Base-by-base conservation (phyloP, 53 echinoderm and acorn worm species). In the Patiria pectinifera region DNA sequence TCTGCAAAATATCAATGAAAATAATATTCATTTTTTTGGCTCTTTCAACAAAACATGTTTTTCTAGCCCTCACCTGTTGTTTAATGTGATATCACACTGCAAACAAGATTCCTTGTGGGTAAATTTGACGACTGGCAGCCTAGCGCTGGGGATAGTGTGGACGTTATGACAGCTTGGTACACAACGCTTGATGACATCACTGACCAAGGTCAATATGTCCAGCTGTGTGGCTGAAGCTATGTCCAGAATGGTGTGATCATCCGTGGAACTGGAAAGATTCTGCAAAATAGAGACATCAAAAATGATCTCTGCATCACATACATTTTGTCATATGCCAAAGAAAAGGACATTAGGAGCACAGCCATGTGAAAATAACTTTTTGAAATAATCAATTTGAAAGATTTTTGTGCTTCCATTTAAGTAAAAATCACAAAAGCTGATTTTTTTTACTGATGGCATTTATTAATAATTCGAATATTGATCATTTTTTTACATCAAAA, bases 81-180 rank as follows among this genome's bases (percentile, higher is more conserved):
- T 96, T 35, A 97, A 75, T 19, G 95, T 92, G 59, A 97, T 85
- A 75, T 97, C 99, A 83, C 99, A 97, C 35, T 91, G 86, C 11
- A 99, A 87, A 19, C 95, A 92, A 47, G 99, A 99, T 26, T 97
- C 95, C 82, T 93, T 95, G 78, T 99, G 99, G 14, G 92, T 91
- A 72, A 97, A 97, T 78, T 97, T 99, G 53, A 99, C 93, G 60
- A 99, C 96, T 15, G 99, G 99, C 24, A 95, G 87, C 71, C 96
- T 80, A 3, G 95, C 95, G 60, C 94, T 95, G 18, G 95, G 92
- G 21, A 99, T 99, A 62, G 74, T 79, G 60, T 91, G 92, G 46
- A 99, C 95, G 80, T 94, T 88, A 71, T 97, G 87, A 59, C 95
- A 97, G 83, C 95, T 92, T 1, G 99, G 99, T 2, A 96, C 99